Evolutionary conservation across 2,113 vertebrate species (phyloP).

Genomic region (Peucedramus taeniatus): DNA sequence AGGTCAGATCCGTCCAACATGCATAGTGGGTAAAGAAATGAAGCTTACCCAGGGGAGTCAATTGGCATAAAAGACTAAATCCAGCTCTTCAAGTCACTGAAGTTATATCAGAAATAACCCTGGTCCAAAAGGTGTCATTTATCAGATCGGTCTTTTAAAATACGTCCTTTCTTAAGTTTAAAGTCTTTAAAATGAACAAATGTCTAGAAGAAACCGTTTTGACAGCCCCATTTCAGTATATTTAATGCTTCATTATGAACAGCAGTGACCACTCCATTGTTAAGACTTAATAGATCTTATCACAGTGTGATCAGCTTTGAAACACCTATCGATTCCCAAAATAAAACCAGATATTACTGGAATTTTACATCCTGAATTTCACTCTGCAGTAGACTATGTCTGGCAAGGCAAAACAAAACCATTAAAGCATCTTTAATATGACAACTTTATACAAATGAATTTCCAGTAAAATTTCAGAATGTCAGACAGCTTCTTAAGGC

Average conservation of each 20-base stretch:
- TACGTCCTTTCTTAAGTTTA: slow-evolving; percentile 23
- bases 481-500: neutral
- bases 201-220: slow-evolving; percentile 13
- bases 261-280: slow-evolving; percentile 39
- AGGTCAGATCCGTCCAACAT: slow-evolving; percentile 27
- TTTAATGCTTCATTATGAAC: slow-evolving; percentile 32
- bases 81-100: slow-evolving; percentile 13
- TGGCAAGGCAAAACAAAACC: slow-evolving; percentile 32
- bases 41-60: slow-evolving; percentile 40
- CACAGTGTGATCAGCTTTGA: slow-evolving; percentile 2
- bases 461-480: slow-evolving; percentile 29
- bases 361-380: slow-evolving; percentile 12
- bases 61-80: slow-evolving; percentile 47
- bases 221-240: slow-evolving; percentile 6
- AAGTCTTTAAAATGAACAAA: slow-evolving; percentile 11
- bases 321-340: neutral
- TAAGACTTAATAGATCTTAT: slow-evolving; percentile 8
- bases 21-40: slow-evolving; percentile 32
- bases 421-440: slow-evolving; percentile 10
- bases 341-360: neutral
- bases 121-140: slow-evolving; percentile 6
- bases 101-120: slow-evolving; percentile 40
- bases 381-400: neutral
- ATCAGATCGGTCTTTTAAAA: slow-evolving; percentile 32
- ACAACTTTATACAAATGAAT: slow-evolving; percentile 14